Evolutionary conservation across 2,797 vertebrate species (phyloP).

Genomic region (Dermochelys coriacea): DNA sequence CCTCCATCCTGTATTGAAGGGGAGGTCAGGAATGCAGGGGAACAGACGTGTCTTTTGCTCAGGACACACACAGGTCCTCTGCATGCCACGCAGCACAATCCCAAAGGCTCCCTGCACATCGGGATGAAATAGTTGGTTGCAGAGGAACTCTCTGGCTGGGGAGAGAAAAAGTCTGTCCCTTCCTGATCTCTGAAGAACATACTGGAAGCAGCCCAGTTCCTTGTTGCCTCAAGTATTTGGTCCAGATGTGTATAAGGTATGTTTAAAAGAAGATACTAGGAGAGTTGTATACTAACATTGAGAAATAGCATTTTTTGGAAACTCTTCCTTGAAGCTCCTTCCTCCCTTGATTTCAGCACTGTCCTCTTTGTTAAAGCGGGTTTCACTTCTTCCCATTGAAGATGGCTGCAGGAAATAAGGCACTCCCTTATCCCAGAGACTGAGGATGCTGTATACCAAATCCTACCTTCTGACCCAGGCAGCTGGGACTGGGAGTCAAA

Average conservation of each 20-base stretch:
- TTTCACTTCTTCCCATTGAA: background rate
- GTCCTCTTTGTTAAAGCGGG: background rate
- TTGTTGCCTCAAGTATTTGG: fast-evolving
- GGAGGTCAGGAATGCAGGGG: background rate
- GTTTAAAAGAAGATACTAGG: background rate
- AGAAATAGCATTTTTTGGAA: background rate
- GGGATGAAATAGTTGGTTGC: background rate
- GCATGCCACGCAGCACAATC: fast-evolving
- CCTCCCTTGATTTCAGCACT: background rate
- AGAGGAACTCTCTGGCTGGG: background rate
- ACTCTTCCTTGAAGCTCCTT: background rate
- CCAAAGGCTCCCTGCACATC: background rate
- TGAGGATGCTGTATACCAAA: background rate
- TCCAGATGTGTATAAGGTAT: fast-evolving
- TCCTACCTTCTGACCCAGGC: fast-evolving
- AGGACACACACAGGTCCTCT: fast-evolving
- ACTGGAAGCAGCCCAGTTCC: background rate
- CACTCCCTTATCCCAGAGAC: background rate
- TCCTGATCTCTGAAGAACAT: background rate
- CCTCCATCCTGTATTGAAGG: background rate
- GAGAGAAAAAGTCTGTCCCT: fast-evolving
- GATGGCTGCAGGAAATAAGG: background rate
- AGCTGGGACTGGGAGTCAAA: background rate
- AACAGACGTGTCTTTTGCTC: background rate
- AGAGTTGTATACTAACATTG: fast-evolving